A percentile compares a stretch with the other conserved stretches of the same genome.
These are phyloP conservation scores for Emydoidea blandingii DNA, from an alignment of 2,797 vertebrate species.

Conservation along the genomic window DNA sequence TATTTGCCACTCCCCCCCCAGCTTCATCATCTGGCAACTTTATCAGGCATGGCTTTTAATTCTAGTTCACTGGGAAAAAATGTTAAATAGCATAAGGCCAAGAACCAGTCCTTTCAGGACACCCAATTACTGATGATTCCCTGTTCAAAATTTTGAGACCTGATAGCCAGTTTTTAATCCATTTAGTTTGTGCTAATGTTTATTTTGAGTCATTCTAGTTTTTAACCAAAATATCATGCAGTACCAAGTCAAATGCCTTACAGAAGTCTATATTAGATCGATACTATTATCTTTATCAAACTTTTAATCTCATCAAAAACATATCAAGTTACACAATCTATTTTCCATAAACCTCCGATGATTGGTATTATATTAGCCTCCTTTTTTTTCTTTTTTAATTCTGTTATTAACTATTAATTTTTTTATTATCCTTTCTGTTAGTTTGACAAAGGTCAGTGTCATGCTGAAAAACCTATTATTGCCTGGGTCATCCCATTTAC, in stretches of 20 bases:
- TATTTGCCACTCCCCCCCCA: neutral
- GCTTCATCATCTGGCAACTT: neutral
- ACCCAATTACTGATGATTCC: neutral
- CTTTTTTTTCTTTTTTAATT: neutral
- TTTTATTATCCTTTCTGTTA: neutral
- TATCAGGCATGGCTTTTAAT: neutral
- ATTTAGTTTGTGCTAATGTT: too few relatives aligned
- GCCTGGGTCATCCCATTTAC: neutral
- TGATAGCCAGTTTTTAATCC: neutral
- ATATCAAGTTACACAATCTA: neutral
- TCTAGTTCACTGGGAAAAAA: neutral
- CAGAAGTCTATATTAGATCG: neutral
- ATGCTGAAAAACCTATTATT: neutral
- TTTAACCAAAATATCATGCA: neutral
- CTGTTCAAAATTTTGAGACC: neutral
- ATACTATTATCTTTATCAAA: neutral
- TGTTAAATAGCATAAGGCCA: neutral
- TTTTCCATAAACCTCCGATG: neutral
- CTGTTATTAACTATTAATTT: neutral
- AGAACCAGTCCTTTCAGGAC: neutral
- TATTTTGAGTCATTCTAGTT: too few relatives aligned
- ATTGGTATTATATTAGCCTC: neutral
- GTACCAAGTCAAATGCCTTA: neutral
- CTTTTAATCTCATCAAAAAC: neutral
- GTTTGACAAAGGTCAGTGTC: neutral